phyloP scores from a whole-genome alignment of 2,113 vertebrate genomes.

The Alexandromys fortis region DNA sequence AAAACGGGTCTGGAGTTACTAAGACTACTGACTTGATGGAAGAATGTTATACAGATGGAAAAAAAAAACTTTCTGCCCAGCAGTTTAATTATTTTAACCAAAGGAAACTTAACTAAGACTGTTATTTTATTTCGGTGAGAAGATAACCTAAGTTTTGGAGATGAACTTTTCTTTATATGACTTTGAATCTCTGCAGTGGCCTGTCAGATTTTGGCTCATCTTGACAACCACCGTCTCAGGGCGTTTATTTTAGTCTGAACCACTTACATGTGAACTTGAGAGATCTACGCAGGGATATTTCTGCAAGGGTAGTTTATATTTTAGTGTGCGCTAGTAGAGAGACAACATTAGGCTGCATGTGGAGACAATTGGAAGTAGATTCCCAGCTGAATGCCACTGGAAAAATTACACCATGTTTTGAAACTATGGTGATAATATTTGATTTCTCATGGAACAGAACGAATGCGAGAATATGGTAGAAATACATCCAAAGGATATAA shows the following conservation, averaged over 20 bases:
- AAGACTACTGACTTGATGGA: conserved; percentile 48
- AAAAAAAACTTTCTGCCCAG: not conserved
- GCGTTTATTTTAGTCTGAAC: conserved; percentile 11
- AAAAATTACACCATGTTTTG: not conserved
- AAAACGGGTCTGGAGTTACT: conserved; percentile 55
- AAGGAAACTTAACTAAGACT: conserved; percentile 24
- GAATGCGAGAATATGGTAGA: not conserved
- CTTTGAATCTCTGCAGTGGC: conserved; percentile 21
- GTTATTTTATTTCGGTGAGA: conserved; percentile 40
- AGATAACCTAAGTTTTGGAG: conserved; percentile 36
- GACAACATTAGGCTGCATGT: not conserved
- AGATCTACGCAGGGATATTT: not conserved
- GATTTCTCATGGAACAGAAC: not conserved
- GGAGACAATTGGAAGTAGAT: conserved; percentile 4
- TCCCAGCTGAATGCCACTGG: conserved; percentile 24
- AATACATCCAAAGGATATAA: conserved; percentile 27
- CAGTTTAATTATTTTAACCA: conserved; percentile 26
- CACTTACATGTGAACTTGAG: not conserved
- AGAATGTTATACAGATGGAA: conserved; percentile 3
- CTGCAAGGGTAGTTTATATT: not conserved
- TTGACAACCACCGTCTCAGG: not conserved
- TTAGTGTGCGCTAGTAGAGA: not conserved
- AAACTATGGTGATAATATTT: conserved; percentile 34
- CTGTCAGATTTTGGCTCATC: conserved; percentile 41
- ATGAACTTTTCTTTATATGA: conserved; percentile 20